Conservation (phyloP, 2,797 vertebrate genomes). For the Myripristis murdjan region DNA sequence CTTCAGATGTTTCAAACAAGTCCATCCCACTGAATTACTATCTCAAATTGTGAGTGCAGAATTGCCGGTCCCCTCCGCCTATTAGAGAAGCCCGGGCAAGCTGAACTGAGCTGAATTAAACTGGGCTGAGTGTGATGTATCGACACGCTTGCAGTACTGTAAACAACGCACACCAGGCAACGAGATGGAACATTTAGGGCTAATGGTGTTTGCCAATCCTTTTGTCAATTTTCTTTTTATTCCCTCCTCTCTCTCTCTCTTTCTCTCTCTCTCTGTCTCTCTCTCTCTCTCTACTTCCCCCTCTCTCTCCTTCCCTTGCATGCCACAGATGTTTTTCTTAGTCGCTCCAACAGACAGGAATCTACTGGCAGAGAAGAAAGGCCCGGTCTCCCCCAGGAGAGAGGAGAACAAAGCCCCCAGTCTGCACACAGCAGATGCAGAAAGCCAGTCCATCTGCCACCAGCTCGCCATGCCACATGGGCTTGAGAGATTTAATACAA, state of each 20-base stretch:
- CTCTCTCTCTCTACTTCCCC: conserved; percentile 84
- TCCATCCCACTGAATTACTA: conserved; percentile 92
- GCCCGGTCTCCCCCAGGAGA: conserved; percentile 95
- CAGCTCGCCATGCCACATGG: conserved; percentile 95
- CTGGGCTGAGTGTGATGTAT: conserved; percentile 86
- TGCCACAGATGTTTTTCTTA: conserved; percentile 98
- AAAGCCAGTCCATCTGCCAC: conserved; percentile 99
- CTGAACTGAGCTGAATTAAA: conserved; percentile 11
- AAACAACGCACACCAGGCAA: conserved; percentile 93
- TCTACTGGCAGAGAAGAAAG: conserved; percentile 99
- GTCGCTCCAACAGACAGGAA: conserved; percentile 99
- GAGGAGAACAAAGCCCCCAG: conserved; percentile 98
- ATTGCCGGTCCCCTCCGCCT: conserved; percentile 47
- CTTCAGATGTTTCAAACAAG: conserved; percentile 86
- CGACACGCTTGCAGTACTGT: conserved; percentile 91
- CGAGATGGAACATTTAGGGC: conserved; percentile 94
- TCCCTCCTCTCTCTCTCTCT: conserved; percentile 24
- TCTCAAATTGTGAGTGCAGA: conserved; percentile 92
- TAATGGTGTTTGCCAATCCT: conserved; percentile 97
- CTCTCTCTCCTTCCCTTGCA: conserved; percentile 87
- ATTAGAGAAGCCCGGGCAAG: conserved; percentile 35
- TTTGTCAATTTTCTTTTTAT: conserved; percentile 89
- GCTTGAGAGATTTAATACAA: conserved; percentile 93
- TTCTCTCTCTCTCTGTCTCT: conserved; percentile 2
- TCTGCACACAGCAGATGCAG: conserved; percentile 99